These are phyloP conservation scores for Dreissena rostriformis DNA, from an alignment of 1,140 invertebrate genomes.

Conservation along the genomic window DNA sequence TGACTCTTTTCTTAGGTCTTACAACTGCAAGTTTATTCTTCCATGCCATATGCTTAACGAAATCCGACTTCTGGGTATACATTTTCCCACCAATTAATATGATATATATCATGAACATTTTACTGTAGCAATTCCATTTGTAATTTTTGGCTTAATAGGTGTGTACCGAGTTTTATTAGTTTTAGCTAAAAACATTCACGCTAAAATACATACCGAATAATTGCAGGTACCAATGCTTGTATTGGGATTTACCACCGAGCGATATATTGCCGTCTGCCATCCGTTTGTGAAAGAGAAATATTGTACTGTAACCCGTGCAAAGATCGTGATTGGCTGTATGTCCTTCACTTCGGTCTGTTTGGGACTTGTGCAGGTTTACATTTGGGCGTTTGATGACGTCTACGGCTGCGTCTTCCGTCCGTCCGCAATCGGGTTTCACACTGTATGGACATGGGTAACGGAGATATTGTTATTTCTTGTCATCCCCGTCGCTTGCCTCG, in stretches of 20 bases:
- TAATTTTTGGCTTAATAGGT: no score
- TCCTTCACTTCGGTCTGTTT: conserved; percentile 29
- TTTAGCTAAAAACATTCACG: no score
- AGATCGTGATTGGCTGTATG: conserved; percentile 82
- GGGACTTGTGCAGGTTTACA: conserved; percentile 49
- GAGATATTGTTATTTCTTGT: conserved; percentile 69
- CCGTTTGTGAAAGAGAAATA: conserved; percentile 88
- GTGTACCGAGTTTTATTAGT: no score
- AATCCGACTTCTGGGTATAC: no score
- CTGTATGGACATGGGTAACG: conserved; percentile 69
- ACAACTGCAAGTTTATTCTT: no score
- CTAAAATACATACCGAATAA: no score
- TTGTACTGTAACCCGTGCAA: conserved; percentile 89
- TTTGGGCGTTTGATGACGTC: conserved; percentile 43
- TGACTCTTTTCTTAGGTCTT: no score
- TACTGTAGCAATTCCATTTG: no score
- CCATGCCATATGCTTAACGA: no score
- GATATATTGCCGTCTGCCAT: conserved; percentile 90
- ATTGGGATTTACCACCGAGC: conserved; percentile 91
- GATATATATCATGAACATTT: no score
- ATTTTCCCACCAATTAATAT: no score
- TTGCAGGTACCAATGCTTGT: conserved; percentile 60
- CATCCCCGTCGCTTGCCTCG: conserved; percentile 69
- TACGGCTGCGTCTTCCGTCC: not conserved
- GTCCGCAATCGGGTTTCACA: conserved; percentile 13